These are phyloP conservation scores for Tenodera sinensis DNA, from an alignment of 2,888 invertebrate species.

Conservation along the genomic window DNA sequence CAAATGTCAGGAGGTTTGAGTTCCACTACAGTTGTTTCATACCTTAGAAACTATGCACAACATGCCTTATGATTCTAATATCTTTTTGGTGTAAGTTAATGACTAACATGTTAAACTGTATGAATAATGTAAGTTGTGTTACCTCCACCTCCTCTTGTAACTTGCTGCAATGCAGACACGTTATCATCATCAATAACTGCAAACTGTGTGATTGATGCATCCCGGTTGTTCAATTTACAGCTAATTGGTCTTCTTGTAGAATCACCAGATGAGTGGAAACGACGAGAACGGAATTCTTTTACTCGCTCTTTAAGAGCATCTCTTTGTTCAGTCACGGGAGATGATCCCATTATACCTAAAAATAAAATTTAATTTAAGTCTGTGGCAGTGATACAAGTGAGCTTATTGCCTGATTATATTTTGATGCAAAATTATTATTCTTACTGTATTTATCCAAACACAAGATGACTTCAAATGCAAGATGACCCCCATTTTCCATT, in stretches of 20 bases:
- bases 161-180: slow-evolving; percentile 83
- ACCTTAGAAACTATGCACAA: too few relatives aligned
- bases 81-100: too few relatives aligned
- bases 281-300: slow-evolving; percentile 37
- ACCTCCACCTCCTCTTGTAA: slow-evolving; percentile 79
- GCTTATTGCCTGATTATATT: background rate
- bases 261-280: slow-evolving; percentile 33
- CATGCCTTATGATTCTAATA: too few relatives aligned
- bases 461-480: too few relatives aligned
- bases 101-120: too few relatives aligned
- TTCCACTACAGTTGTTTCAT: too few relatives aligned
- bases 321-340: slow-evolving; percentile 44
- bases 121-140: background rate
- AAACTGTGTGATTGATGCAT: slow-evolving; percentile 84
- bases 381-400: background rate
- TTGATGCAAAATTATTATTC: background rate
- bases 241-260: slow-evolving; percentile 30
- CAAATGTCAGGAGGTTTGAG: too few relatives aligned
- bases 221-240: slow-evolving; percentile 46
- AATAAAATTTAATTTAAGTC: background rate
- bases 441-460: too few relatives aligned
- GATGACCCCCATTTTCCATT: too few relatives aligned
- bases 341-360: slow-evolving; percentile 28
- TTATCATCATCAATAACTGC: slow-evolving; percentile 92
- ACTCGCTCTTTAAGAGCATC: slow-evolving; percentile 43